Conservation (phyloP, 2,888 invertebrate species). For the Dioctria linearis region DNA sequence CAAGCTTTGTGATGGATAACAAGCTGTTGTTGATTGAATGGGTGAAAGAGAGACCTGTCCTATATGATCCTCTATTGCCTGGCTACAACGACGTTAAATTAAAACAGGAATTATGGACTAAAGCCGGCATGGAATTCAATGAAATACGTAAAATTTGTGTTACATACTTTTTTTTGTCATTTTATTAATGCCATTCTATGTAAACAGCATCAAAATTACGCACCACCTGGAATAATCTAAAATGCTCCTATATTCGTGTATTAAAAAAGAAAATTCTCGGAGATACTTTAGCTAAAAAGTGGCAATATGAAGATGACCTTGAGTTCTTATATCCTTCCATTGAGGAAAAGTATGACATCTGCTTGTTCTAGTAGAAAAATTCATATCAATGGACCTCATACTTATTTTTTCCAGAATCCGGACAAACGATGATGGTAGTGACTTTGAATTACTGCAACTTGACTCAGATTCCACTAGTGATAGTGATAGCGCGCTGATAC, state of each 20-base stretch:
- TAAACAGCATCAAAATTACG: background rate
- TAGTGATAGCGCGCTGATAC: background rate
- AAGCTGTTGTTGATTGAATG: slow-evolving; percentile 18
- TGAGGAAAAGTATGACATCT: background rate
- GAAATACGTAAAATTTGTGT: no score
- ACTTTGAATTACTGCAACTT: background rate
- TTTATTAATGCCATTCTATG: no score
- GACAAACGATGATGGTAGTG: background rate
- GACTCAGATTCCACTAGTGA: background rate
- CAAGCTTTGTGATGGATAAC: slow-evolving; percentile 52
- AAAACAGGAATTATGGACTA: no score
- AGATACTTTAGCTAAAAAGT: background rate
- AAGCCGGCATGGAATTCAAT: no score
- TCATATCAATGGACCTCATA: no score
- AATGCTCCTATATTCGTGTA: background rate
- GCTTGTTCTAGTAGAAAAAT: no score
- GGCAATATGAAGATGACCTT: slow-evolving; percentile 1
- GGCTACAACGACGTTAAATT: no score
- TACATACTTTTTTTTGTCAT: no score
- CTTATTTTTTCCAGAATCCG: no score
- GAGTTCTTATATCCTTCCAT: background rate
- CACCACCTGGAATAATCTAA: background rate
- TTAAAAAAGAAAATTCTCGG: background rate
- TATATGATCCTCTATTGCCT: no score
- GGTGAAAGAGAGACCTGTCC: background rate